Evolutionary conservation across 2,113 vertebrate species (phyloP), one percentile per base, ranked within the genome.

Genomic region (Eublepharis macularius): DNA sequence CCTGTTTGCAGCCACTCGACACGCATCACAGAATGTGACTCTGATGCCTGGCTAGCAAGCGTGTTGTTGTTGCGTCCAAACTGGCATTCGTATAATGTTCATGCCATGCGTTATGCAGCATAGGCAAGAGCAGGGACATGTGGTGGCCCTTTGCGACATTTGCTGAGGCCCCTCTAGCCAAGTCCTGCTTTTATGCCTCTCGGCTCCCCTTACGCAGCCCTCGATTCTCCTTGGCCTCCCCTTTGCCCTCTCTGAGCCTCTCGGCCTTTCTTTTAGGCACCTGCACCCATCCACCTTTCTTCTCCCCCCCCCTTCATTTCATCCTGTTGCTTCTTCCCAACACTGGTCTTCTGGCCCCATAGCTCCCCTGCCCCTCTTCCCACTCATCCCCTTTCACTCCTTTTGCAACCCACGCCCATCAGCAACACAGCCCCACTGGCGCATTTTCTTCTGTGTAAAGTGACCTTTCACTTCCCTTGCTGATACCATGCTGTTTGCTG

Each of bases 171-270:
- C n/a, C 76, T 60, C 34, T 39, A 60, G 39, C 19, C 74, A 34
- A 34, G 21, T 7, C 51, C 39, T 41, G 41, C 9, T 66, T 41
- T n/a, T 16, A 26, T 19, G 34, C 39, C 36, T 63, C 60, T 63
- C 26, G 6, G 26, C 26, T 29, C 26, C 26, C 60, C 26, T 63
- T 63, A 12, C 34, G 39, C 17, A 24, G 69, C 65, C 4, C 16
- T 5, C 32, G 24, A 36, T 21, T 5, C 47, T 51, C 3, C 47
- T 39, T 36, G 3, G 66, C 24, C 3, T 16, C 21, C 8, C 24
- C 1, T 26, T 29, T 29, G 3, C 17, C 3, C 54, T 1, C 34
- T 13, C 3, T 36, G 4, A 13, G 2, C 2, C 24, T 24, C 49
- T 10, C 49, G 6, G 19, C 13, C 76, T 57, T 57, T 32, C 77